These are phyloP conservation scores for Saccopteryx leptura DNA, from an alignment of 2,113 vertebrate genomes.

Conservation along the genomic window DNA sequence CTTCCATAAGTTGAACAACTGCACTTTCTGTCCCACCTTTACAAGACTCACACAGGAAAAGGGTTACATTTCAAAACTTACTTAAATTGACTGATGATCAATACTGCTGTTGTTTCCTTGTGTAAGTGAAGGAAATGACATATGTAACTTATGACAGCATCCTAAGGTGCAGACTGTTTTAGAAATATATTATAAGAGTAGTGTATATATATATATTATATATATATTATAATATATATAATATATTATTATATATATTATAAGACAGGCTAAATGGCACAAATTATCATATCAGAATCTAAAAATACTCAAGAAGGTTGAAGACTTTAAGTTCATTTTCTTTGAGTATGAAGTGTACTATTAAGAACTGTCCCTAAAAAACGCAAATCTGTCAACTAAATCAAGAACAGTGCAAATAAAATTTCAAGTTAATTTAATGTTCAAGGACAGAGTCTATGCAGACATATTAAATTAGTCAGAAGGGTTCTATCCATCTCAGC, in stretches of 20 bases:
- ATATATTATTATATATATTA: too few relatives aligned
- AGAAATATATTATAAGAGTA: conserved; percentile 46
- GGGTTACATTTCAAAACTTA: conserved; percentile 35
- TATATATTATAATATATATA: too few relatives aligned
- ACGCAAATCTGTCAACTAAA: conserved; percentile 30
- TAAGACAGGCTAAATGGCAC: conserved; percentile 43
- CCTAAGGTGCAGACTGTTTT: conserved; percentile 14
- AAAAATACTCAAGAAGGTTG: conserved; percentile 4
- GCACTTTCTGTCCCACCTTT: not conserved
- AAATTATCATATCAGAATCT: conserved; percentile 27
- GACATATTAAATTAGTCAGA: conserved; percentile 56
- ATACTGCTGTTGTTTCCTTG: not conserved
- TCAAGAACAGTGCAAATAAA: conserved; percentile 29
- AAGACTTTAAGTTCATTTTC: conserved; percentile 16
- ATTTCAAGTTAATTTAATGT: conserved; percentile 47
- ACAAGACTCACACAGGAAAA: not conserved
- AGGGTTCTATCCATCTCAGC: not conserved
- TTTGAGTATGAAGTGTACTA: not conserved
- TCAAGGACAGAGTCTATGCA: conserved; percentile 50
- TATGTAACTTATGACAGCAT: conserved; percentile 40
- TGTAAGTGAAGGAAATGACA: conserved; percentile 44
- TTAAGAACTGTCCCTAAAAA: conserved; percentile 35
- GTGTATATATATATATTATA: too few relatives aligned
- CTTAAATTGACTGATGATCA: conserved; percentile 59
- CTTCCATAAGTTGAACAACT: not conserved